Conservation (phyloP, 2,797 vertebrate genomes). For the Chelonia mydas region DNA sequence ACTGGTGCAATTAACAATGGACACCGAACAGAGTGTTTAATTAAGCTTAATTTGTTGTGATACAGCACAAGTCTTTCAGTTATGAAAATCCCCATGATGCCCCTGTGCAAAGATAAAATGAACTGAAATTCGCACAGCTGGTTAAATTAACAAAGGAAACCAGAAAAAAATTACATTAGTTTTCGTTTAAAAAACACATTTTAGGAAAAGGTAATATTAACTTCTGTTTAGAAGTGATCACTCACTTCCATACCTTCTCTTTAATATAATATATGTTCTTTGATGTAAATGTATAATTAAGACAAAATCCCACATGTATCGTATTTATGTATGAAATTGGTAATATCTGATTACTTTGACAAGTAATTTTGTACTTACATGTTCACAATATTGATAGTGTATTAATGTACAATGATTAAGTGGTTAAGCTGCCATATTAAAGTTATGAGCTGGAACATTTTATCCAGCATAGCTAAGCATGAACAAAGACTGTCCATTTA, state of each 20-base stretch:
- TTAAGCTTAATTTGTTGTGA: constrained; percentile 76
- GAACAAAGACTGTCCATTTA: constrained; percentile 73
- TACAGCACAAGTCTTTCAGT: constrained; percentile 64
- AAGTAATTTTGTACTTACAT: constrained; percentile 79
- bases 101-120: constrained; percentile 30
- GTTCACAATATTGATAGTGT: constrained; percentile 81
- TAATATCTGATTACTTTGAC: constrained; percentile 79
- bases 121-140: constrained; percentile 59
- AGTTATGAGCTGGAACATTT: constrained; percentile 71
- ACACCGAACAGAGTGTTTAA: constrained; percentile 77
- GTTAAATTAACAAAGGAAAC: constrained; percentile 39
- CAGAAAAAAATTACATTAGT: not conserved
- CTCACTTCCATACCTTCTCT: not conserved
- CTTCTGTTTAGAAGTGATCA: not conserved
- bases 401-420: constrained; percentile 82
- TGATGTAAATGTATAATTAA: constrained; percentile 53
- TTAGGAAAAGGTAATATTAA: constrained; percentile 41
- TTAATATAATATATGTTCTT: constrained; percentile 18
- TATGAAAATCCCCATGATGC: constrained; percentile 60
- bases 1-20: constrained; percentile 78
- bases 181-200: constrained; percentile 45
- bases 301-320: constrained; percentile 40
- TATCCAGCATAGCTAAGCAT: constrained; percentile 68
- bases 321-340: constrained; percentile 72
- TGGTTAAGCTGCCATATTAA: constrained; percentile 80